phyloP scores from a whole-genome alignment of 1,140 invertebrate genomes.

The Solenopsis fugax region DNA sequence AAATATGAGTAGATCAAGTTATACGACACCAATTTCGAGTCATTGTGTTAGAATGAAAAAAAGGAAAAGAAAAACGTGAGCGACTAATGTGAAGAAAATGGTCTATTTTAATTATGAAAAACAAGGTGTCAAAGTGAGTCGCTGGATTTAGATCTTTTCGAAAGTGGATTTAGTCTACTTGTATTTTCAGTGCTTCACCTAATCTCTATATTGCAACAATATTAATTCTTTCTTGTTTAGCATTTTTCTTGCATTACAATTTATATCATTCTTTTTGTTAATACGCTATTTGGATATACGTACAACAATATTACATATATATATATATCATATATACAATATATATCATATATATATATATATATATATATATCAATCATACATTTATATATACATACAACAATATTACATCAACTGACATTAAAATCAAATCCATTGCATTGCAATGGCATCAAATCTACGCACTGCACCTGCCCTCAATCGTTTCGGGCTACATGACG shows the following conservation, averaged over 20 bases:
- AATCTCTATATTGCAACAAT: conserved; percentile 77
- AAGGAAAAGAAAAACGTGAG: background rate
- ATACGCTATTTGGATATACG: conserved; percentile 2
- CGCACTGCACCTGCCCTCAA: conserved; percentile 32
- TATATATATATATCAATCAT: conserved; percentile 18
- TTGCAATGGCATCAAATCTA: conserved; percentile 46
- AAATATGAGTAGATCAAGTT: background rate
- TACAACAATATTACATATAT: conserved; percentile 26
- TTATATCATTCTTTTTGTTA: conserved; percentile 31
- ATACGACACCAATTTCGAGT: background rate
- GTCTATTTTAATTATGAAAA: background rate
- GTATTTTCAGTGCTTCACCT: conserved; percentile 26
- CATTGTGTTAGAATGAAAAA: background rate
- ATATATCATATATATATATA: conserved; percentile 7
- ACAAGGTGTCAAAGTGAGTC: background rate
- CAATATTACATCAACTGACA: conserved; percentile 50
- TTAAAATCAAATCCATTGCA: conserved; percentile 48
- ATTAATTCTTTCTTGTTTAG: conserved; percentile 67
- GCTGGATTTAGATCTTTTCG: background rate
- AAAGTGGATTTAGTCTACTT: background rate
- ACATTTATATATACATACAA: conserved; percentile 28
- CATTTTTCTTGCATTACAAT: conserved; percentile 21
- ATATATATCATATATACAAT: background rate
- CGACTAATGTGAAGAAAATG: background rate
- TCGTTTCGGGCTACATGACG: background rate